Evolutionary conservation across 2,888 invertebrate genomes (phyloP), one percentile per base, ranked within the genome.

Genomic region (Pycnomerus fuliginosus): DNA sequence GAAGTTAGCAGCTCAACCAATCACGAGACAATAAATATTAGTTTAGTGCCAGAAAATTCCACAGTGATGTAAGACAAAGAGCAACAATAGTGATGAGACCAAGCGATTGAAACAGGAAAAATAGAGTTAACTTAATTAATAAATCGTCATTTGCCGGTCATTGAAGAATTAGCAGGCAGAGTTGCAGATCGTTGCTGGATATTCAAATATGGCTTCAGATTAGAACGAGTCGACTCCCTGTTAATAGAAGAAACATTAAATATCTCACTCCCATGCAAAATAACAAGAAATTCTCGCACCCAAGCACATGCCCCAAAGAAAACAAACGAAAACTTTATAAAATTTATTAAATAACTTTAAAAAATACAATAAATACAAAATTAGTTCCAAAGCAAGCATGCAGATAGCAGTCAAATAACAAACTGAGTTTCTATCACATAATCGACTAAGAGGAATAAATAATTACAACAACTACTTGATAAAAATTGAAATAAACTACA

Each of bases 141-240:
- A 42, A 28, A 44, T 31, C 42, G 62, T 68, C 65, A 69, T 67
- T 71, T 70, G 54, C 81, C 79, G 75, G 80, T 81, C 70, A 88
- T 77, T 59, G 88, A 86, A 61, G 87, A 84, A 76, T 88, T 88
- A 67, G 88, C 87, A 66, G 91, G 91, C 72, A 91, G 80, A 61
- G 91, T 91, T 55, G 90, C 89, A 68, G 90, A 90, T 74, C 90
- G 84, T 77, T 89, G 90, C 72, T 82, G 80, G 57, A 80, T 79
- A 70, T 82, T 81, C 74, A 84, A 76, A 70, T 83, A 85, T 55
- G 84, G 80, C 76, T 86, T 87, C 69, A 85, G 72, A 66, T 83
- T 82, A 58, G 87, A 87, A 62, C 87, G 81, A 68, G 87, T 87
- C 22, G 87, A 87, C 70, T 88, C 87, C 74, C 87, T 87, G 57